Percentiles rank a stretch among this genome's conserved stretches.
phyloP scores from a whole-genome alignment of 2,888 invertebrate species.

The Sinopyrophorus schimmeli region DNA sequence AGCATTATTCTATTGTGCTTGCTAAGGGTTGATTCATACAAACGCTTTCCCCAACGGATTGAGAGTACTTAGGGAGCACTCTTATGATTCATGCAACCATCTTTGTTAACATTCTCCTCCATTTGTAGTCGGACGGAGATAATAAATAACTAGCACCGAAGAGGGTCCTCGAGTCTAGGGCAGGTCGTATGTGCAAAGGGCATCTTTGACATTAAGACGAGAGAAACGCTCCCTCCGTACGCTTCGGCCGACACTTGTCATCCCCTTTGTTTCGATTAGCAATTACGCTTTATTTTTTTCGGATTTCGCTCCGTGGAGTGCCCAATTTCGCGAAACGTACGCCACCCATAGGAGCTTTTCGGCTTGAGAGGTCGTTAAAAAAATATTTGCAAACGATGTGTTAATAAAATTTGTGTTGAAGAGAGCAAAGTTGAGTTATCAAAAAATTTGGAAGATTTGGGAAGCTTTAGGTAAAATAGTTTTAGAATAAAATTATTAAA shows the following conservation, averaged over 20 bases:
- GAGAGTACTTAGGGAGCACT: conserved; percentile 23
- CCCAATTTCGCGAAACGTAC: too few relatives aligned
- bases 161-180: conserved; percentile 13
- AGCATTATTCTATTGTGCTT: too few relatives aligned
- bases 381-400: too few relatives aligned
- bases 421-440: too few relatives aligned
- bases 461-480: too few relatives aligned
- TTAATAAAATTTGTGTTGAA: too few relatives aligned
- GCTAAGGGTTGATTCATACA: not conserved
- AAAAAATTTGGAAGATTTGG: too few relatives aligned
- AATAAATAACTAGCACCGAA: conserved; percentile 9
- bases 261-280: conserved; percentile 12
- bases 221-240: conserved; percentile 4
- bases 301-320: too few relatives aligned
- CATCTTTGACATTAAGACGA: conserved; percentile 21
- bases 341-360: too few relatives aligned
- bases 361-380: too few relatives aligned
- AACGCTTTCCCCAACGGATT: conserved; percentile 17
- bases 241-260: conserved; percentile 4
- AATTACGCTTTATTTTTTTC: conserved; percentile 9
- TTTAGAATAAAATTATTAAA: too few relatives aligned
- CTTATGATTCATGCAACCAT: conserved; percentile 20
- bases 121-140: conserved; percentile 17
- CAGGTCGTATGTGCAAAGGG: conserved; percentile 23
- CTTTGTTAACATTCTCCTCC: conserved; percentile 14